A percentile compares a stretch with the other conserved stretches of the same genome.
phyloP scores from a whole-genome alignment of 2,797 vertebrate species.

The Columba guinea region DNA sequence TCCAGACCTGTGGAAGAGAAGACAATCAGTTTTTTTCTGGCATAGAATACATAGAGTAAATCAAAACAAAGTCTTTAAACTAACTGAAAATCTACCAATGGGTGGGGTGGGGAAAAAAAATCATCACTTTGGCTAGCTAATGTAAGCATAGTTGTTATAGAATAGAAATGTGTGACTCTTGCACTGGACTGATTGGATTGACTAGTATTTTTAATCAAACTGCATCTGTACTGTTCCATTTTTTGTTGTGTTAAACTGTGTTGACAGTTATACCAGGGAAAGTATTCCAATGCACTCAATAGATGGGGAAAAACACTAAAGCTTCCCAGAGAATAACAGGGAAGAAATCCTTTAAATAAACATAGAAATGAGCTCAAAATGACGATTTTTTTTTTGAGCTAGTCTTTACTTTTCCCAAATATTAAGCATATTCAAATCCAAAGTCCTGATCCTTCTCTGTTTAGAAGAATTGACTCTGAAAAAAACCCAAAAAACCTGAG shows the following conservation, averaged over 20 bases:
- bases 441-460: not conserved
- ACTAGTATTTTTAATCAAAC: not conserved
- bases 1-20: not conserved
- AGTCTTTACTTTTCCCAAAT: not conserved
- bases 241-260: not conserved
- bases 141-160: not conserved
- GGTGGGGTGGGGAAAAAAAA: not conserved
- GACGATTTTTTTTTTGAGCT: not conserved
- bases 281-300: not conserved
- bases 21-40: not conserved
- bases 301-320: not conserved
- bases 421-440: not conserved
- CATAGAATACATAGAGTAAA: not conserved
- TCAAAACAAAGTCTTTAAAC: not conserved
- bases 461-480: not conserved
- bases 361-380: not conserved
- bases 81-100: not conserved
- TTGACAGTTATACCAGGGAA: slow-evolving; percentile 24
- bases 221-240: not conserved
- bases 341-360: slow-evolving; percentile 10
- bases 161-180: not conserved
- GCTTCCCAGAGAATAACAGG: slow-evolving; percentile 10
- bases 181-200: not conserved
- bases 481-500: not conserved
- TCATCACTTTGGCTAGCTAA: not conserved